A percentile compares a stretch with the other conserved stretches of the same genome.
phyloP scores from a whole-genome alignment of 2,113 vertebrate genomes.

The Prinia subflava region DNA sequence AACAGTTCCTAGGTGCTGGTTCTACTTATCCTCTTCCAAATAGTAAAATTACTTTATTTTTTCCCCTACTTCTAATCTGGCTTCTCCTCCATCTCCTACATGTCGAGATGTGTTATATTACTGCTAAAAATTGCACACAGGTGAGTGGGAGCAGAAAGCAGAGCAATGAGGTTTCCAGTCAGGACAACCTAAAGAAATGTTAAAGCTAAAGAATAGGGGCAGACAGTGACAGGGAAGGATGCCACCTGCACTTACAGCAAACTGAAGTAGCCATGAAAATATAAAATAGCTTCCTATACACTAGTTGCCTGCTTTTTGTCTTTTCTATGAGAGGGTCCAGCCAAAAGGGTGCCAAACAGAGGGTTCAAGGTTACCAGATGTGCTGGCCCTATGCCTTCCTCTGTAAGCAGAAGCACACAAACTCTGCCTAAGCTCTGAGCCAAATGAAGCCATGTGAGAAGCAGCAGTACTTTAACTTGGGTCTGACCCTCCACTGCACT shows the following conservation, averaged over 20 bases:
- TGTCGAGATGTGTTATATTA: not conserved
- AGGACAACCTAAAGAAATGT: not conserved
- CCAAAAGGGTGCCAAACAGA: not conserved
- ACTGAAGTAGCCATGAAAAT: not conserved
- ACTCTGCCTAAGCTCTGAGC: not conserved
- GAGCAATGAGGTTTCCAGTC: not conserved
- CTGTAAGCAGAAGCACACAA: fast-evolving
- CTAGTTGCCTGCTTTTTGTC: not conserved
- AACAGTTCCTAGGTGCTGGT: not conserved
- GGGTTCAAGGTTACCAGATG: not conserved
- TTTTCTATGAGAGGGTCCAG: not conserved
- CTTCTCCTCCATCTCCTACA: not conserved
- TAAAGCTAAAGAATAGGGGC: not conserved
- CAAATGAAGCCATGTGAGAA: fast-evolving
- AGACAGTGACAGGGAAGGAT: not conserved
- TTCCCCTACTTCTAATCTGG: not conserved
- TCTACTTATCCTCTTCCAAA: not conserved
- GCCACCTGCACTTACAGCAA: not conserved
- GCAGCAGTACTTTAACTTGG: not conserved
- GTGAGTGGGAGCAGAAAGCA: not conserved
- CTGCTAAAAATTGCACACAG: not conserved
- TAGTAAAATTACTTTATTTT: not conserved
- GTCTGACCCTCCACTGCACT: not conserved
- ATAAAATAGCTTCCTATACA: not conserved
- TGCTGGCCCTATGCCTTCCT: not conserved